Conservation (phyloP, 2,113 vertebrate species). For the Anolis carolinensis region DNA sequence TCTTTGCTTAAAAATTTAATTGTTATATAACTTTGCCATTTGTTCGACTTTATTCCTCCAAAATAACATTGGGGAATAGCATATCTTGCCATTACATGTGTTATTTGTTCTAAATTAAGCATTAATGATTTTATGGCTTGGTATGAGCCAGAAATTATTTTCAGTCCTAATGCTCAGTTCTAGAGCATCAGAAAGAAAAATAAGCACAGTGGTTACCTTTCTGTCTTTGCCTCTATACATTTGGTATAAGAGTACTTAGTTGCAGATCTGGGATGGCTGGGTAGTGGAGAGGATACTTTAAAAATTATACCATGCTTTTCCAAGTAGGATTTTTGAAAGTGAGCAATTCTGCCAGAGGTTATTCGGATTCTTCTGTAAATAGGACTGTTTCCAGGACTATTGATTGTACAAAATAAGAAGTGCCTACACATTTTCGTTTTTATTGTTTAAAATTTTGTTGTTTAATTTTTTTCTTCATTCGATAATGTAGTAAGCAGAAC, state of each 20-base stretch:
- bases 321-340: background rate
- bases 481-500: background rate
- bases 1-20: background rate
- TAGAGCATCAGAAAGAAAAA: background rate
- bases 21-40: background rate
- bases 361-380: slow-evolving; percentile 13
- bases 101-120: background rate
- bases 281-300: background rate
- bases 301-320: background rate
- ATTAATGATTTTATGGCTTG: background rate
- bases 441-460: background rate
- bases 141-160: background rate
- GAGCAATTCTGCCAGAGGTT: background rate
- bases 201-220: background rate
- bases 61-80: background rate
- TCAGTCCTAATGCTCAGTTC: background rate
- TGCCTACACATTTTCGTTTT: background rate
- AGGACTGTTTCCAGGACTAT: background rate
- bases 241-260: background rate
- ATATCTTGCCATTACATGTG: background rate
- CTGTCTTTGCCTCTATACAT: no score
- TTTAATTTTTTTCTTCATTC: background rate
- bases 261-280: background rate
- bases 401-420: background rate
- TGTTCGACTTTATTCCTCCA: background rate